Evolutionary conservation across 2,113 vertebrate genomes (phyloP).

Genomic region (Rhinoderma darwinii): DNA sequence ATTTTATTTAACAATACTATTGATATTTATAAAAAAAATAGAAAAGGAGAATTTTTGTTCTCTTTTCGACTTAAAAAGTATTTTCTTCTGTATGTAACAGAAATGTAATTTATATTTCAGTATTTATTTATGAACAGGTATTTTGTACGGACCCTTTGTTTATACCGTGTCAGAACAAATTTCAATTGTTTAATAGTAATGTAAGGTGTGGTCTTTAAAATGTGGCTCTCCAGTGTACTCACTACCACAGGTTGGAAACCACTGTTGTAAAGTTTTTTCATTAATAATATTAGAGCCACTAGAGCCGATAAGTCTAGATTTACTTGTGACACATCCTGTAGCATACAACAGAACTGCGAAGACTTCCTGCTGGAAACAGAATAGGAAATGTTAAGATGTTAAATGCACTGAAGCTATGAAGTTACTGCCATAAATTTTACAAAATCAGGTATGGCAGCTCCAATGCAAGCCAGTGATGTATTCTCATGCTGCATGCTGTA

Average conservation of each 20-base stretch:
- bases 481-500: neutral
- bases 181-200: neutral
- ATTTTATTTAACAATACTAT: constrained; percentile 11
- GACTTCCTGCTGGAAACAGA: neutral
- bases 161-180: neutral
- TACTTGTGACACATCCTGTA: neutral
- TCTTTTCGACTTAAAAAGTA: constrained; percentile 41
- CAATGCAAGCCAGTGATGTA: neutral
- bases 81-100: constrained; percentile 32
- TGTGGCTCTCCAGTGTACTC: neutral
- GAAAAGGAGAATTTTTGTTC: neutral
- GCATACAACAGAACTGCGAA: neutral
- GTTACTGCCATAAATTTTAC: neutral
- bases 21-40: constrained; percentile 12
- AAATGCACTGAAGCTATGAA: neutral
- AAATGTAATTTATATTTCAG: constrained; percentile 3
- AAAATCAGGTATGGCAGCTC: neutral
- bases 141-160: constrained; percentile 3
- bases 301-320: neutral
- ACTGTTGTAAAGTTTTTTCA: neutral
- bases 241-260: neutral
- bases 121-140: constrained; percentile 25
- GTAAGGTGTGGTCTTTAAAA: neutral
- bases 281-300: neutral
- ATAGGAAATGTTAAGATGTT: neutral